Percentiles rank a stretch among this genome's conserved stretches.
These are phyloP conservation scores for Volucella inanis DNA, from an alignment of 2,888 invertebrate species.

Conservation along the genomic window DNA sequence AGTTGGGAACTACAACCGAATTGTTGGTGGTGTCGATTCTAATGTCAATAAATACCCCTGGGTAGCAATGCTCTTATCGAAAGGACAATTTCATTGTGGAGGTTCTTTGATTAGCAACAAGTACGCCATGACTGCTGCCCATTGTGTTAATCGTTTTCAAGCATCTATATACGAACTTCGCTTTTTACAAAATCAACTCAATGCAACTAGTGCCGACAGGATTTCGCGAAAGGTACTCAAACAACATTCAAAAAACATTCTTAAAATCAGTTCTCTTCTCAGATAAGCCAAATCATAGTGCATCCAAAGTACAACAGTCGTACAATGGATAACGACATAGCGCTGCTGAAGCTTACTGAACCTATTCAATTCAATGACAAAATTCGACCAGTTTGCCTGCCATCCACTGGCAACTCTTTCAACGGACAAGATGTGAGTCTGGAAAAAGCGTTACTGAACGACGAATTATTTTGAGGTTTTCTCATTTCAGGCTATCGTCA, in stretches of 20 bases:
- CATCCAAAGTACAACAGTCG: slow-evolving; percentile 48
- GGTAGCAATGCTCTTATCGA: slow-evolving; percentile 85
- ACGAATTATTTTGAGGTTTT: background rate
- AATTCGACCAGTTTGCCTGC: slow-evolving; percentile 73
- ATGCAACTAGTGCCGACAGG: background rate
- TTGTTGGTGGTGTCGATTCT: slow-evolving; percentile 89
- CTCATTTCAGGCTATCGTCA: slow-evolving; percentile 59
- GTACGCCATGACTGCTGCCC: slow-evolving; percentile 63
- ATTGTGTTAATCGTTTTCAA: slow-evolving; percentile 44
- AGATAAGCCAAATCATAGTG: slow-evolving; percentile 38
- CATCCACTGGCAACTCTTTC: slow-evolving; percentile 31
- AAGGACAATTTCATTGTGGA: slow-evolving; percentile 87
- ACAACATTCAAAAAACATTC: background rate
- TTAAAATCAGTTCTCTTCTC: too few relatives aligned
- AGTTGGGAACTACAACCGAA: slow-evolving; percentile 85
- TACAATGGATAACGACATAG: slow-evolving; percentile 70
- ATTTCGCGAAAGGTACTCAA: slow-evolving; percentile 43
- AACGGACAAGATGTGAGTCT: slow-evolving; percentile 64
- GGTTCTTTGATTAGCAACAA: slow-evolving; percentile 86
- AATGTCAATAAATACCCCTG: slow-evolving; percentile 84
- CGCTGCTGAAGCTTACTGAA: slow-evolving; percentile 59
- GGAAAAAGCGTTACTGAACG: background rate
- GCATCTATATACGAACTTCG: slow-evolving; percentile 50
- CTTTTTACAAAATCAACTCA: slow-evolving; percentile 58
- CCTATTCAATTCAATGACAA: slow-evolving; percentile 62